A percentile compares a stretch with the other conserved stretches of the same genome.
These are phyloP conservation scores for Sisyra nigra DNA, from an alignment of 2,888 invertebrate genomes.

Conservation along the genomic window DNA sequence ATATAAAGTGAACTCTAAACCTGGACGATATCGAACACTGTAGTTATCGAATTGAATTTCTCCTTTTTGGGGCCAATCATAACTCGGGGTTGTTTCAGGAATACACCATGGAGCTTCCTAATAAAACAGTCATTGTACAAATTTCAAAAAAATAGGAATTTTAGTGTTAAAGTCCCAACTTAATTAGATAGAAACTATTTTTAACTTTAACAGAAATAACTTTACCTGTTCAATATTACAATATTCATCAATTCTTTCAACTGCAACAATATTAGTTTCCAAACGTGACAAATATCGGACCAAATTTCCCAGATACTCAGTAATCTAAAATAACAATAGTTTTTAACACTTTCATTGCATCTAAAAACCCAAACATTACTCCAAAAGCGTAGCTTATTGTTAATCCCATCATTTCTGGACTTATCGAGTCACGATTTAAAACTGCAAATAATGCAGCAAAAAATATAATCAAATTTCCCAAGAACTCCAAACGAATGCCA, in stretches of 20 bases:
- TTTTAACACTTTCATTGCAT: too few species aligned
- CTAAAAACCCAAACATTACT: too few species aligned
- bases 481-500: slow-evolving; percentile 86
- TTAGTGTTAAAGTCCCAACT: too few species aligned
- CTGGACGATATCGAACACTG: slow-evolving; percentile 74
- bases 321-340: too few species aligned
- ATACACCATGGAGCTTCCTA: too few species aligned
- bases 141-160: background rate
- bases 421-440: slow-evolving; percentile 49
- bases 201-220: too few species aligned
- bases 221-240: slow-evolving; percentile 10
- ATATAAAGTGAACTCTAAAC: slow-evolving; percentile 70
- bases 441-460: slow-evolving; percentile 91
- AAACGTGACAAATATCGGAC: slow-evolving; percentile 39
- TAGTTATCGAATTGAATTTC: slow-evolving; percentile 65
- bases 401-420: slow-evolving; percentile 71
- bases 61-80: slow-evolving; percentile 66
- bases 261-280: slow-evolving; percentile 94
- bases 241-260: slow-evolving; percentile 94
- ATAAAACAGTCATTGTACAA: background rate
- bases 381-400: slow-evolving; percentile 78
- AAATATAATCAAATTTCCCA: slow-evolving; percentile 90
- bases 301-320: too few species aligned
- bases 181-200: too few species aligned
- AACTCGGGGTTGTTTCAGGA: too few species aligned